Percentiles rank a stretch among this genome's conserved stretches.
These are phyloP conservation scores for Crenichthys baileyi DNA, from an alignment of 2,797 vertebrate genomes.

Conservation along the genomic window DNA sequence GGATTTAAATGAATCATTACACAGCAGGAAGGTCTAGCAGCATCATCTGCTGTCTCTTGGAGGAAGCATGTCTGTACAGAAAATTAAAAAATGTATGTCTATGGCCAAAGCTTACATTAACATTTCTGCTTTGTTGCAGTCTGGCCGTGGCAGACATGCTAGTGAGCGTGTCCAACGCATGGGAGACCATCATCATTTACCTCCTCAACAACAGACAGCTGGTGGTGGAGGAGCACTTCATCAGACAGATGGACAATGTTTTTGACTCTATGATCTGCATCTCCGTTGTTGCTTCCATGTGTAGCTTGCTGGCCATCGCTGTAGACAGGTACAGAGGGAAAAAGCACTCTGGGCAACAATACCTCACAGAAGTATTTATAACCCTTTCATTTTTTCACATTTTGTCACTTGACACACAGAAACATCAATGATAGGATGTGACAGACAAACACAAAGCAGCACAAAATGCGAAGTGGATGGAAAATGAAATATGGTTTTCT, in stretches of 20 bases:
- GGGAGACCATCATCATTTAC: slow-evolving; percentile 94
- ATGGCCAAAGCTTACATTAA: neutral
- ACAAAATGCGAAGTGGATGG: neutral
- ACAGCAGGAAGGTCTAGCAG: neutral
- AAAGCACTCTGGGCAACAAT: neutral
- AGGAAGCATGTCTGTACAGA: neutral
- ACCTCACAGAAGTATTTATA: neutral
- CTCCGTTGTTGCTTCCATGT: slow-evolving; percentile 96
- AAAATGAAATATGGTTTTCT: too few species aligned
- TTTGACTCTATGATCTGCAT: slow-evolving; percentile 98
- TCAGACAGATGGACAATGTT: slow-evolving; percentile 93
- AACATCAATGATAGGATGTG: neutral
- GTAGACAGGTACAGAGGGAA: slow-evolving; percentile 84
- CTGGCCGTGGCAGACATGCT: slow-evolving; percentile 96
- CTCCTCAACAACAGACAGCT: slow-evolving; percentile 89
- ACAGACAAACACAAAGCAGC: neutral
- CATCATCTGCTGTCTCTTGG: neutral
- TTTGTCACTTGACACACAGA: neutral
- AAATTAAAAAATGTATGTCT: neutral
- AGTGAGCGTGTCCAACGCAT: slow-evolving; percentile 95
- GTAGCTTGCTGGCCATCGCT: slow-evolving; percentile 94
- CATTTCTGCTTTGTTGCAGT: slow-evolving; percentile 76
- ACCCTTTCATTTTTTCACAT: neutral
- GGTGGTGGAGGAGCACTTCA: slow-evolving; percentile 87
- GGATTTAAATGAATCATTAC: slow-evolving; percentile 6